These are phyloP conservation scores for Palloptera scutellata DNA, from an alignment of 2,888 invertebrate species.

Conservation along the genomic window DNA sequence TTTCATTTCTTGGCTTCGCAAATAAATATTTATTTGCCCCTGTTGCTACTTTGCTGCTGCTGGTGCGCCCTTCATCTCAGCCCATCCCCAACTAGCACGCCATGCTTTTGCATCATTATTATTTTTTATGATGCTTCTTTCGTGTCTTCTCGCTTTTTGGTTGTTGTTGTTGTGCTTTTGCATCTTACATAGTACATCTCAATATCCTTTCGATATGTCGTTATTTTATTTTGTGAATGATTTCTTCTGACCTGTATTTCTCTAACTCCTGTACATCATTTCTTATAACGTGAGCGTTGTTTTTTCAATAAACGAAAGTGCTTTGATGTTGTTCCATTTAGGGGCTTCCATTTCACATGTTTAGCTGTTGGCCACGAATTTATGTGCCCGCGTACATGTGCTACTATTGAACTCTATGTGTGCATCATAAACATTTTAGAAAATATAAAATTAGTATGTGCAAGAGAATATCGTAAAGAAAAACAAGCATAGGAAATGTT, in stretches of 20 bases:
- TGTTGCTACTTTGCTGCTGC: conserved; percentile 20
- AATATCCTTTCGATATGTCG: conserved; percentile 32
- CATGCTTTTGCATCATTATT: conserved; percentile 34
- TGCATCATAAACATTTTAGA: no score
- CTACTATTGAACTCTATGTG: no score
- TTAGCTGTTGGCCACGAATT: no score
- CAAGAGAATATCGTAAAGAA: no score
- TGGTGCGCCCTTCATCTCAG: background rate
- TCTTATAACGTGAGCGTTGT: background rate
- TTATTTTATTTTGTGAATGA: conserved; percentile 11
- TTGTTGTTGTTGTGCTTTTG: conserved; percentile 9
- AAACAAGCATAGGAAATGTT: no score
- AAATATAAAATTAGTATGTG: no score
- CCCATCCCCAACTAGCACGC: background rate
- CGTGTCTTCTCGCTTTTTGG: conserved; percentile 22
- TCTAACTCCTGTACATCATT: background rate
- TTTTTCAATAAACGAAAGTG: conserved; percentile 43
- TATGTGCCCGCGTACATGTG: no score
- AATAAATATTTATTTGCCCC: conserved; percentile 40
- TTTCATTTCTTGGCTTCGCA: conserved; percentile 1
- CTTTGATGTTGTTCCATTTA: conserved; percentile 25
- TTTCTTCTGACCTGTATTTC: conserved; percentile 4
- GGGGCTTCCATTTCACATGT: conserved; percentile 15
- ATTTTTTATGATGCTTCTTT: conserved; percentile 37
- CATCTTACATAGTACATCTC: conserved; percentile 29